Base-by-base conservation (phyloP, 2,888 invertebrate species). In the Hirtodrosophila alboralis region DNA sequence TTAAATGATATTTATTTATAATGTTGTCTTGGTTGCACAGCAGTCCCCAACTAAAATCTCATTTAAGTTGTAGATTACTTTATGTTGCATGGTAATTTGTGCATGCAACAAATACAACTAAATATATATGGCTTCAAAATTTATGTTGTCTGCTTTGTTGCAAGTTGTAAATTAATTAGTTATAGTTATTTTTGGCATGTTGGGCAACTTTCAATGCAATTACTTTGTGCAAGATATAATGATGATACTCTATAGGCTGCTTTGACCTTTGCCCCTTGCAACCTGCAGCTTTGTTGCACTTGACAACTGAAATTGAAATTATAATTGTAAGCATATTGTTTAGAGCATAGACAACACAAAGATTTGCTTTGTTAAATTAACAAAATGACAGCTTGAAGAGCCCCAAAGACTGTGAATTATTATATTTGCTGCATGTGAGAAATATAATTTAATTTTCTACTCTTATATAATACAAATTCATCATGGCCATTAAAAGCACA, bases 1-100 rank as follows among this genome's bases (percentile, higher is more conserved):
- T 73, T 65, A 75, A 83, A 80, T 80, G 76, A 73, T 80, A 80
- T 80, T 80, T 80, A 85, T 83, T 80, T 85, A 80, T 85, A 70
- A 85, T 73, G 72, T 59, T 60, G 77, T 64, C 84, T 64, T 59
- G 62, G 38, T 33, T 61, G 45, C 60, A n/a, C n/a, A n/a, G n/a
- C n/a, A n/a, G n/a, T n/a, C n/a, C n/a, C n/a, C 49, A 31, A 33
- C 57, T 43, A 40, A 49, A 81, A 83, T 72, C 84, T 79, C 75
- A 79, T 85, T 78, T 78, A 85, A 79, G 75, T 83, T 85, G 79
- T 49, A 83, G 84, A 79, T 79, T 79, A 83, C 79, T 69, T 72
- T 69, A 23, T 23, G 4, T 8, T 41, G n/a, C 36, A 37, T 34
- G 30, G 14, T 27, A 44, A 45, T 67, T 34, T 53, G 21, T 51